A percentile compares a stretch with the other conserved stretches of the same genome.
Conservation (phyloP, 2,113 vertebrate genomes). For the Cettia cetti region DNA sequence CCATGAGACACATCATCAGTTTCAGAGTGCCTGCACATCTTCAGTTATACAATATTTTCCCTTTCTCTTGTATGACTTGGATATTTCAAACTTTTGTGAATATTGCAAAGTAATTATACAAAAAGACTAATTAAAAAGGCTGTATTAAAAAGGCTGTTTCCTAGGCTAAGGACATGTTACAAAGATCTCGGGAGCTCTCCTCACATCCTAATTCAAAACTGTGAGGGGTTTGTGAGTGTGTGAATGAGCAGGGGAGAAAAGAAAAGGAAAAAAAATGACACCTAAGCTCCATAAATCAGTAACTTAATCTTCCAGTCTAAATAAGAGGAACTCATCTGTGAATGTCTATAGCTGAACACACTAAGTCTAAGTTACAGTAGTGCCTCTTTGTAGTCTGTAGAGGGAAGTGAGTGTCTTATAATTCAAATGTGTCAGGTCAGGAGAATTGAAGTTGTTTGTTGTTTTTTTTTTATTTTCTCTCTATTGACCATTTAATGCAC, state of each 20-base stretch:
- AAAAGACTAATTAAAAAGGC: too few relatives aligned
- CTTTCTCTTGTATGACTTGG: background rate
- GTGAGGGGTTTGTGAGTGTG: background rate
- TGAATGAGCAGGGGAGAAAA: accelerated
- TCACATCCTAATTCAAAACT: background rate
- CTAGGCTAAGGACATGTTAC: background rate
- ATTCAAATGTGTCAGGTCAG: background rate
- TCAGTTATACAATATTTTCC: background rate
- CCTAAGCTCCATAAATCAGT: background rate
- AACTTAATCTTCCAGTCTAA: background rate
- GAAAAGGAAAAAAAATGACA: background rate
- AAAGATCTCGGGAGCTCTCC: background rate
- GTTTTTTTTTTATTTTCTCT: too few relatives aligned
- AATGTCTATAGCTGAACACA: background rate
- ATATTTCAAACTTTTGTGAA: background rate
- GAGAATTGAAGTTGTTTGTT: background rate
- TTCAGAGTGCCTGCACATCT: background rate
- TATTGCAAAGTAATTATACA: background rate
- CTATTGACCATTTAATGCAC: background rate
- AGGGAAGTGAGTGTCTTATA: background rate
- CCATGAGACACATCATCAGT: background rate
- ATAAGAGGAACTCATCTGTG: background rate
- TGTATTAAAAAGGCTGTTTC: background rate
- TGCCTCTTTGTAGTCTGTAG: background rate
- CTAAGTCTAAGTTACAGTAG: background rate